Percentiles rank a stretch among this genome's conserved stretches.
These are phyloP conservation scores for Erynnis tages DNA, from an alignment of 2,888 invertebrate species.

Conservation along the genomic window DNA sequence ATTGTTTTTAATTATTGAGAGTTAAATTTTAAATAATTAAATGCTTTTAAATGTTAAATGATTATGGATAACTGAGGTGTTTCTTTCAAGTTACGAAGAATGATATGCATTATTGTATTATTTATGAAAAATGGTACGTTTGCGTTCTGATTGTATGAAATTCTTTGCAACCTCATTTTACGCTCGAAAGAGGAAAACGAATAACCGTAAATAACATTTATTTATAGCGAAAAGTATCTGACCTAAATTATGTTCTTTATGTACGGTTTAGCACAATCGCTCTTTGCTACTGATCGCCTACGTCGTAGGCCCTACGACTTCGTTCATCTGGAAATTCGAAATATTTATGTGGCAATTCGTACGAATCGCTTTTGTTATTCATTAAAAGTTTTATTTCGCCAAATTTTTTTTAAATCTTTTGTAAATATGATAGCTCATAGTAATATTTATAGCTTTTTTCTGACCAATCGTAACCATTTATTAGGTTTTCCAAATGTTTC, in stretches of 20 bases:
- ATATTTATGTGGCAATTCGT: conserved; percentile 12
- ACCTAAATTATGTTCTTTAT: conserved; percentile 25
- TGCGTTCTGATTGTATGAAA: conserved; percentile 14
- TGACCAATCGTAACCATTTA: too few relatives aligned
- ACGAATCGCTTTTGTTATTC: too few relatives aligned
- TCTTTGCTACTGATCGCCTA: conserved; percentile 8
- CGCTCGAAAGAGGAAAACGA: conserved; percentile 26
- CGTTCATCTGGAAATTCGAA: conserved; percentile 4
- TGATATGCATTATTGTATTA: neutral
- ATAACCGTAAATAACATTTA: conserved; percentile 29
- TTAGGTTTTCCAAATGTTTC: too few relatives aligned
- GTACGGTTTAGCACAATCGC: conserved; percentile 16
- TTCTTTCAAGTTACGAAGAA: neutral
- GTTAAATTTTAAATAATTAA: too few relatives aligned
- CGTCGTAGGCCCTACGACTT: too few relatives aligned
- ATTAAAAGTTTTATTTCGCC: too few relatives aligned
- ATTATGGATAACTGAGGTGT: neutral
- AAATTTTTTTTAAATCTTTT: too few relatives aligned
- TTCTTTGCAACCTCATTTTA: conserved; percentile 23
- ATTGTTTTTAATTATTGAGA: too few relatives aligned
- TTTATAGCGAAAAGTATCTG: conserved; percentile 27
- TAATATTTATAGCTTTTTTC: too few relatives aligned
- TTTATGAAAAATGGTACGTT: conserved; percentile 21
- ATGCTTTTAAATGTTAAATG: too few relatives aligned
- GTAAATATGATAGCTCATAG: too few relatives aligned